Percentiles rank a stretch among this genome's conserved stretches.
These are phyloP conservation scores for Marronus borbonicus DNA, from an alignment of 2,888 invertebrate species.

Conservation along the genomic window DNA sequence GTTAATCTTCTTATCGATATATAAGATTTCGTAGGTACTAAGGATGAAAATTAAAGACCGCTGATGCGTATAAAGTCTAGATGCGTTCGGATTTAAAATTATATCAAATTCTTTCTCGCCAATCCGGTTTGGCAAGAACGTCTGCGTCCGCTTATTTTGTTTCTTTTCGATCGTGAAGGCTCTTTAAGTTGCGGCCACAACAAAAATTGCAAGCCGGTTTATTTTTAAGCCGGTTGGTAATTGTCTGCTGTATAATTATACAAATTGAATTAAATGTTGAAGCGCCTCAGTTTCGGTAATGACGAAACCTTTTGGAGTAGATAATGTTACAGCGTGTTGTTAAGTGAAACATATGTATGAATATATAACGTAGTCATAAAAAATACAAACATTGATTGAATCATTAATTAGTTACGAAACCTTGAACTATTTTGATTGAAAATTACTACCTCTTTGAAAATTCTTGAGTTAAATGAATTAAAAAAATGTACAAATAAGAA, in stretches of 20 bases:
- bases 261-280: conserved; percentile 23
- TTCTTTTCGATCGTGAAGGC: conserved; percentile 35
- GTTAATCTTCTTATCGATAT: not conserved
- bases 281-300: not conserved
- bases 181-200: conserved; percentile 24
- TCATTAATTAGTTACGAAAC: too few relatives aligned
- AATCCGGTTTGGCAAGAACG: conserved; percentile 49
- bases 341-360: too few relatives aligned
- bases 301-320: too few relatives aligned
- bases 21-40: not conserved
- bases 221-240: conserved; percentile 19
- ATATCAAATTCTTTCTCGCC: conserved; percentile 43
- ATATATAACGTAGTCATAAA: too few relatives aligned
- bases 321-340: too few relatives aligned
- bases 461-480: too few relatives aligned
- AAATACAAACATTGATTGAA: too few relatives aligned
- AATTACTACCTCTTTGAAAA: too few relatives aligned
- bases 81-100: conserved; percentile 44
- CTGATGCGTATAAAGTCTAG: conserved; percentile 3
- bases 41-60: conserved; percentile 7
- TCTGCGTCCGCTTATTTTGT: conserved; percentile 40
- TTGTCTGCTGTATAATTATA: conserved; percentile 30
- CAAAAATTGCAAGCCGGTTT: conserved; percentile 29
- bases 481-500: too few relatives aligned
- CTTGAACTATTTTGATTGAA: too few relatives aligned